phyloP scores from a whole-genome alignment of 2,797 vertebrate genomes.

The Avahi laniger region DNA sequence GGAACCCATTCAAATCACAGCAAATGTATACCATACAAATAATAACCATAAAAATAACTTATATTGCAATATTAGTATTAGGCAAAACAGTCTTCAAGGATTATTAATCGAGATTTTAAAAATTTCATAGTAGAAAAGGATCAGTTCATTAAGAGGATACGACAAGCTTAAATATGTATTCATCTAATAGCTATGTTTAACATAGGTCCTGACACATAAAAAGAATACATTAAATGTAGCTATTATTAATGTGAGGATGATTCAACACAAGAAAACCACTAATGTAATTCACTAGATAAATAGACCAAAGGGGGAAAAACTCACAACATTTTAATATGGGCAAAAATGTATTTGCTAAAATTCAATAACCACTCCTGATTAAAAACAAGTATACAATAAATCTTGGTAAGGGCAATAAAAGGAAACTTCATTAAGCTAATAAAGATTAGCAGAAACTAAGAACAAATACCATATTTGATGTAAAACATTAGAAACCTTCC shows the following conservation, averaged over 20 bases:
- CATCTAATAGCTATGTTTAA: not conserved
- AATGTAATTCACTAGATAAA: not conserved
- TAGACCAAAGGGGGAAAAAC: conserved; percentile 31
- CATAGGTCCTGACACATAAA: not conserved
- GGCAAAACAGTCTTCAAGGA: not conserved
- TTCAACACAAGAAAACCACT: conserved; percentile 14
- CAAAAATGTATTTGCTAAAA: conserved; percentile 31
- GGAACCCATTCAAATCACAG: not conserved
- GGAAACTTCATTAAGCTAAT: not conserved
- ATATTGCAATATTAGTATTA: not conserved
- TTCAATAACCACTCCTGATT: not conserved
- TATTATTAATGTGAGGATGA: not conserved
- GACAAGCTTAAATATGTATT: not conserved
- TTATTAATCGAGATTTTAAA: not conserved
- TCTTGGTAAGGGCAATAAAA: conserved; percentile 26
- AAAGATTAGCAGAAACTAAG: conserved; percentile 5
- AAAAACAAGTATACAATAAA: conserved; percentile 42
- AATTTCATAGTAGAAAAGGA: not conserved
- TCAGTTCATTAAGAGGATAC: not conserved
- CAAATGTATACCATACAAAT: not conserved
- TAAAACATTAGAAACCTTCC: not conserved
- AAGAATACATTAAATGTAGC: not conserved
- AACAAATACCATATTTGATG: not conserved
- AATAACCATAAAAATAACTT: not conserved
- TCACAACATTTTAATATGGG: not conserved